Percentiles rank a stretch among this genome's conserved stretches.
These are phyloP conservation scores for Platynereis dumerilii DNA, from an alignment of 2,888 invertebrate species.

Conservation along the genomic window DNA sequence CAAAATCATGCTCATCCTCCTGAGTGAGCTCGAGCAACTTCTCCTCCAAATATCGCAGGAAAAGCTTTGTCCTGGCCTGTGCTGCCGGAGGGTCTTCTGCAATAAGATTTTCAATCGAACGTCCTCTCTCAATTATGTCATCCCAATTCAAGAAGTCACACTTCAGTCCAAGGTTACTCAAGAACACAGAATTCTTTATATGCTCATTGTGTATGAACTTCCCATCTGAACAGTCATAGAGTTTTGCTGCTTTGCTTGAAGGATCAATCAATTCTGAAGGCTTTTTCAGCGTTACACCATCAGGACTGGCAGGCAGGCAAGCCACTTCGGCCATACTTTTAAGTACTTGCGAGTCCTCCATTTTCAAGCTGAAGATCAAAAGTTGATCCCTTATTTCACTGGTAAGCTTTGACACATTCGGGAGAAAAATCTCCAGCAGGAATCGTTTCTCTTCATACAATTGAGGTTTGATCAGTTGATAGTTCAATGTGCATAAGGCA, in stretches of 20 bases:
- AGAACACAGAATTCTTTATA: too few species aligned
- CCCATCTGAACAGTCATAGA: constrained; percentile 28
- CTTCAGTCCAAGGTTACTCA: constrained; percentile 39
- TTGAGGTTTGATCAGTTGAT: too few species aligned
- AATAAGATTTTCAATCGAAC: constrained; percentile 29
- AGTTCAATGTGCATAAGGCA: too few species aligned
- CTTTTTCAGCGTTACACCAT: constrained; percentile 33
- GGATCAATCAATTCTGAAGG: constrained; percentile 43
- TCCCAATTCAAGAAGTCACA: constrained; percentile 29
- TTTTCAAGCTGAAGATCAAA: constrained; percentile 39
- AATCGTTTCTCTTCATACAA: constrained; percentile 25
- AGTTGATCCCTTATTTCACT: constrained; percentile 29
- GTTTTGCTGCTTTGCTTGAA: constrained; percentile 25
- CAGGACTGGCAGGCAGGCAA: constrained; percentile 43
- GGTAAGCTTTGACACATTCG: constrained; percentile 31
- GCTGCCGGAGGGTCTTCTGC: constrained; percentile 13
- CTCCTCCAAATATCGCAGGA: constrained; percentile 26
- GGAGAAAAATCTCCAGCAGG: constrained; percentile 39
- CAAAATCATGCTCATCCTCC: neutral
- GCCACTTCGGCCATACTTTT: constrained; percentile 29
- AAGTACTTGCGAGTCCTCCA: constrained; percentile 38
- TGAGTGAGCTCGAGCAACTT: too few species aligned
- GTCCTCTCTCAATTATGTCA: constrained; percentile 38
- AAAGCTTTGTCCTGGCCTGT: constrained; percentile 6
- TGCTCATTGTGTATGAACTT: too few species aligned